These are phyloP conservation scores for Heliothis subflexa DNA, from an alignment of 1,140 invertebrate genomes.

Conservation along the genomic window DNA sequence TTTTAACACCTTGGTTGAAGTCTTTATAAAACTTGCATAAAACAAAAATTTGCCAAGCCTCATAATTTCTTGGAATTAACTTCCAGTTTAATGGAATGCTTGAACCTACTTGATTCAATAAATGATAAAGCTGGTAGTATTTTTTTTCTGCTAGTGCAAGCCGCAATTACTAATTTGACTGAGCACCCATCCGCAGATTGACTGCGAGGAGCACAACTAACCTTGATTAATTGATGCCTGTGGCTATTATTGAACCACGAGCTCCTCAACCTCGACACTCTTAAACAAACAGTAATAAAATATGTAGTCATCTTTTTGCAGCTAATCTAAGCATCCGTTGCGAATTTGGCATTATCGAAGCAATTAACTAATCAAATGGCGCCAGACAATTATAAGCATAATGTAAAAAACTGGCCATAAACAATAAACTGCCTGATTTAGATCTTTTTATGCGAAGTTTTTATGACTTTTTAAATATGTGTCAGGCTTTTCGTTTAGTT, in stretches of 20 bases:
- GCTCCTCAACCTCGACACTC: not conserved
- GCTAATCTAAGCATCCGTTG: constrained; percentile 21
- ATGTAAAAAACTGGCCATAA: constrained; percentile 42
- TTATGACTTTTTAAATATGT: constrained; percentile 46
- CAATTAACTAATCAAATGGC: constrained; percentile 53
- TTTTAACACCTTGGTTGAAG: too few relatives aligned
- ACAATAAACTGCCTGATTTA: constrained; percentile 27
- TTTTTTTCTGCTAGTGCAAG: too few relatives aligned
- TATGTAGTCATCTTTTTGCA: not conserved
- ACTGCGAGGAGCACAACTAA: too few relatives aligned
- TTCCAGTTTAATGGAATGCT: too few relatives aligned
- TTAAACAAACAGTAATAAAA: constrained; percentile 5
- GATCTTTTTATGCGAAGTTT: constrained; percentile 40
- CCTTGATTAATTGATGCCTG: too few relatives aligned
- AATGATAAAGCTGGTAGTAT: too few relatives aligned
- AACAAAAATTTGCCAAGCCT: too few relatives aligned
- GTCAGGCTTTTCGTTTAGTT: constrained; percentile 16
- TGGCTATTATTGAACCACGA: not conserved
- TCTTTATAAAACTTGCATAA: too few relatives aligned
- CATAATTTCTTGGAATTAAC: too few relatives aligned
- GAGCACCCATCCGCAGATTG: too few relatives aligned
- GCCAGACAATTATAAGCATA: constrained; percentile 45
- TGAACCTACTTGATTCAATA: too few relatives aligned
- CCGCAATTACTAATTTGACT: too few relatives aligned
- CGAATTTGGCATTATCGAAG: constrained; percentile 30